A percentile compares a stretch with the other conserved stretches of the same genome.
Conservation (phyloP, 2,888 invertebrate genomes). For the Mythimna albipuncta region DNA sequence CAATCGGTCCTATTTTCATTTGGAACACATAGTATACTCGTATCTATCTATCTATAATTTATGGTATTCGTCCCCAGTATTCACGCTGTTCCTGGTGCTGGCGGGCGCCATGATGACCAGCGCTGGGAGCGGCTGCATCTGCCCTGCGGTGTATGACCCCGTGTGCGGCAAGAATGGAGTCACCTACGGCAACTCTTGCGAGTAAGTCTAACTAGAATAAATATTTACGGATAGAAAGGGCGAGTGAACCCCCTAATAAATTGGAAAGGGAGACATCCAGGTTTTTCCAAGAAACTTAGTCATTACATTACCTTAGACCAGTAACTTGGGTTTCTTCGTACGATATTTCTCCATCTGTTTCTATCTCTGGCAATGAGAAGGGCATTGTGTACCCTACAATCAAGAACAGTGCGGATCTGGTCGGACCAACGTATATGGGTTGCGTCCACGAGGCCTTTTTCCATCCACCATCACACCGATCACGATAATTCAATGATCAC, state of each 20-base stretch:
- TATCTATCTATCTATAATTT: too few species aligned
- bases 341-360: too few species aligned
- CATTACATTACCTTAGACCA: not conserved
- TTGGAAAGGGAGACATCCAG: not conserved
- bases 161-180: conserved; percentile 28
- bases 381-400: too few species aligned
- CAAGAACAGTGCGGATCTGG: too few species aligned
- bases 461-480: too few species aligned
- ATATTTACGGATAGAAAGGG: not conserved
- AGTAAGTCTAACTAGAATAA: conserved; percentile 6
- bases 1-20: too few species aligned
- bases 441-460: too few species aligned
- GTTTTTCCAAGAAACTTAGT: not conserved
- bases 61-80: not conserved
- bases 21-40: too few species aligned
- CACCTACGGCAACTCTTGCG: conserved; percentile 18
- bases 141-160: not conserved
- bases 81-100: conserved; percentile 34
- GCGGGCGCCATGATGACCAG: conserved; percentile 19
- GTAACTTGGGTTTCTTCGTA: too few species aligned
- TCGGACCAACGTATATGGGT: too few species aligned
- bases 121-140: not conserved
- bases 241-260: not conserved
- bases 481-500: too few species aligned
- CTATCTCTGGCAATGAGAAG: too few species aligned